A percentile compares a stretch with the other conserved stretches of the same genome.
phyloP scores from a whole-genome alignment of 2,888 invertebrate species.

The Dusona sp. region DNA sequence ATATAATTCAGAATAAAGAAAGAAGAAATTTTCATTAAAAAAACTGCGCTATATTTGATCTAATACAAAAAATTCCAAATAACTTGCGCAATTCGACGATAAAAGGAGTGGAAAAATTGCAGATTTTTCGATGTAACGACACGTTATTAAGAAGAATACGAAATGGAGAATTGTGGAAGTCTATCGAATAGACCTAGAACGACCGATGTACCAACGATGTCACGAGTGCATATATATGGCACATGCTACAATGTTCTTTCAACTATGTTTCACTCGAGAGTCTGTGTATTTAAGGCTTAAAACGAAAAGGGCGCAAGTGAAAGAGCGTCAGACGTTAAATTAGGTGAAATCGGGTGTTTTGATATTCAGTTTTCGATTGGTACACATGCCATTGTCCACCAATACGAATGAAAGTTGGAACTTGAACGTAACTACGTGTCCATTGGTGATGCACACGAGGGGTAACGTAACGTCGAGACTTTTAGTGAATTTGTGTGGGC shows the following conservation, averaged over 20 bases:
- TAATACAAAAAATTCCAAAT: too few relatives aligned
- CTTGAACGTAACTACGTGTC: not conserved
- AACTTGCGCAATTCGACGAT: too few relatives aligned
- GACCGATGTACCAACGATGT: slow-evolving; percentile 2
- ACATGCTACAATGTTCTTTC: slow-evolving; percentile 6
- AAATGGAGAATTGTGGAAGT: not conserved
- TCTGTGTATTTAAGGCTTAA: not conserved
- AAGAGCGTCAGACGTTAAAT: not conserved
- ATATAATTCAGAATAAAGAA: not conserved
- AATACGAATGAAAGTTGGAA: slow-evolving; percentile 10
- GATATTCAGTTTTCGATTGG: not conserved
- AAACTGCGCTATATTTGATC: too few relatives aligned
- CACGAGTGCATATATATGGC: not conserved
- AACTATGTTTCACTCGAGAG: slow-evolving; percentile 15
- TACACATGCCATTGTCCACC: not conserved
- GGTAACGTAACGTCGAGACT: slow-evolving; percentile 24
- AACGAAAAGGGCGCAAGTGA: not conserved
- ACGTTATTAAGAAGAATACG: not conserved
- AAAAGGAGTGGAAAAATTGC: not conserved
- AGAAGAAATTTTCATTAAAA: not conserved
- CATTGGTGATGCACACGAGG: not conserved
- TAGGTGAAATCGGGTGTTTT: not conserved
- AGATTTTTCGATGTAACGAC: not conserved
- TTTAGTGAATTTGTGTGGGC: slow-evolving; percentile 22
- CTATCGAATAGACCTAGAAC: not conserved